Evolutionary conservation across 2,888 invertebrate species (phyloP).

Genomic region (Ptilodon capucinus): DNA sequence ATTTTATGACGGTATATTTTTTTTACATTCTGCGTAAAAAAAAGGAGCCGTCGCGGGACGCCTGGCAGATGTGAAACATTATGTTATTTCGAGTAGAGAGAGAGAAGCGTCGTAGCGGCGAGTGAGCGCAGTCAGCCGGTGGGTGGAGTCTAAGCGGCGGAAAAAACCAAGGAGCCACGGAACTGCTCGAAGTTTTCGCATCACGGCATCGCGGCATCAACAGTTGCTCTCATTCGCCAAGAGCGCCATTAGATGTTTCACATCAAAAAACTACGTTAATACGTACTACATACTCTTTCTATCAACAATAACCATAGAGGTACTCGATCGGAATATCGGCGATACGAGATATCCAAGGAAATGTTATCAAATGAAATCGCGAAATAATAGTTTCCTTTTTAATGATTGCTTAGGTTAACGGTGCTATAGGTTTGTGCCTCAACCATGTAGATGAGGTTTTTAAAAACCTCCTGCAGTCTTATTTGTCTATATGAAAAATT

Average conservation of each 20-base stretch:
- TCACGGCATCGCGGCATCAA: no score
- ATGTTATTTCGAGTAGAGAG: no score
- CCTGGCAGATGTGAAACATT: no score
- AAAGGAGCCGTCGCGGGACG: no score
- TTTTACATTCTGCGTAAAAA: no score
- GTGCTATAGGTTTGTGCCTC: constrained; percentile 60
- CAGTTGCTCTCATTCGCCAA: no score
- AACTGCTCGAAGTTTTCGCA: no score
- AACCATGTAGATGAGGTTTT: constrained; percentile 29
- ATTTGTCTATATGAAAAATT: constrained; percentile 3
- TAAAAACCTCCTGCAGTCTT: constrained; percentile 21
- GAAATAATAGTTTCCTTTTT: background rate
- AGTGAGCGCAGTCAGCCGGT: no score
- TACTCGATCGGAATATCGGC: background rate
- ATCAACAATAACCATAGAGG: background rate
- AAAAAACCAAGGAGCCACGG: no score
- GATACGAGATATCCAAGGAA: background rate
- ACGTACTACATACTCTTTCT: background rate
- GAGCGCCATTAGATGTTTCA: constrained; percentile 24
- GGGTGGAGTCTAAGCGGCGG: no score
- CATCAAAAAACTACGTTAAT: constrained; percentile 1
- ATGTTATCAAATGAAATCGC: background rate
- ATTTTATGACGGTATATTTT: constrained; percentile 45
- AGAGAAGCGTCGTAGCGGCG: no score
- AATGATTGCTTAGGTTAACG: constrained; percentile 42